Conservation (phyloP, 2,113 vertebrate genomes). For the Phodopus roborovskii region DNA sequence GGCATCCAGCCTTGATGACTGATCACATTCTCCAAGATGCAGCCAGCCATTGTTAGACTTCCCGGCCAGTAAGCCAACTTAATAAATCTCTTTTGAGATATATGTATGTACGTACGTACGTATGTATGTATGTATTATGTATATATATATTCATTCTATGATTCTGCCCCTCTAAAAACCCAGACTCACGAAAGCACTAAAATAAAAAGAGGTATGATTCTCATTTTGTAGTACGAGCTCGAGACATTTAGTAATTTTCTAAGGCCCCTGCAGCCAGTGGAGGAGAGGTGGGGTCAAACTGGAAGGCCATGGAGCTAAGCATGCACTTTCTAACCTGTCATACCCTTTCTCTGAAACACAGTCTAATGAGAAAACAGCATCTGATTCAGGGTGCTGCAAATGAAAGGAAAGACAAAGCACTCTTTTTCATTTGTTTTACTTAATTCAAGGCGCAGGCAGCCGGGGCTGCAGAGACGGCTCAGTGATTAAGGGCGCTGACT, state of each 20-base stretch:
- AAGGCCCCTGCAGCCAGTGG: background rate
- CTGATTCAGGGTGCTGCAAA: constrained; percentile 27
- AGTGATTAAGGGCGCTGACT: background rate
- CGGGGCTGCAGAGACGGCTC: background rate
- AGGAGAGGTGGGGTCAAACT: background rate
- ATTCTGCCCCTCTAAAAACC: background rate
- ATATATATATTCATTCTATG: background rate
- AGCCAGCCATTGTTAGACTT: background rate
- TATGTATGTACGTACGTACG: background rate
- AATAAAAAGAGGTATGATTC: background rate
- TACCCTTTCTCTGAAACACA: background rate
- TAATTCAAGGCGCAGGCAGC: background rate
- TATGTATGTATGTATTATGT: no score
- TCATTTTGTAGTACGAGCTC: background rate
- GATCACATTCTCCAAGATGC: background rate
- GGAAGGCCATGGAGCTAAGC: background rate
- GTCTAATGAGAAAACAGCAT: background rate
- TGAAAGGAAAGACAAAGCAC: constrained; percentile 19
- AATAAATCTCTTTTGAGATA: background rate
- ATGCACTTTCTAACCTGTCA: background rate
- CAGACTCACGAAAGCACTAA: background rate
- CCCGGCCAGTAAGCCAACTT: background rate
- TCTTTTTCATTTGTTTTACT: constrained; percentile 32
- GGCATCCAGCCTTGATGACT: background rate
- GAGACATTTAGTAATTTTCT: constrained; percentile 32